phyloP scores from a whole-genome alignment of 2,113 vertebrate genomes.

The Plecturocebus donacophilus region DNA sequence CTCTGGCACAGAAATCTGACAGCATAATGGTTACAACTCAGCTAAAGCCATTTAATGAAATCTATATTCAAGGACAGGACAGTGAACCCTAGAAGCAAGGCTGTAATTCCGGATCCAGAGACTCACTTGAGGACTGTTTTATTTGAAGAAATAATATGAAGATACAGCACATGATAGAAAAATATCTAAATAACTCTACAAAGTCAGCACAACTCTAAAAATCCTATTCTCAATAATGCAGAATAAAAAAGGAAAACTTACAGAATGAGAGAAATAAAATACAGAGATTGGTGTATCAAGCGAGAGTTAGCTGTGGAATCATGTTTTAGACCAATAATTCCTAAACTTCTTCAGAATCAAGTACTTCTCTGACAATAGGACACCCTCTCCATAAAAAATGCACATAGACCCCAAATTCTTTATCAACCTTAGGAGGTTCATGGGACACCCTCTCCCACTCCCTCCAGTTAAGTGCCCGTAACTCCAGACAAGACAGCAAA shows the following conservation, averaged over 20 bases:
- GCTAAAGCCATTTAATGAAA: background rate
- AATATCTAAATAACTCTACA: background rate
- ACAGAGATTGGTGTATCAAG: background rate
- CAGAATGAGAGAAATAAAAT: background rate
- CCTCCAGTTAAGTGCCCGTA: background rate
- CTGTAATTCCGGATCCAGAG: background rate
- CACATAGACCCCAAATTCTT: background rate
- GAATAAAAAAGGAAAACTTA: background rate
- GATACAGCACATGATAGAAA: background rate
- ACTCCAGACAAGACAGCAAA: background rate
- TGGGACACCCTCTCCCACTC: rapidly evolving
- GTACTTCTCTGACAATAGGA: background rate
- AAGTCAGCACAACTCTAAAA: slow-evolving; percentile 1
- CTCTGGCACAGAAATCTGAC: background rate
- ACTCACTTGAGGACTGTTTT: background rate
- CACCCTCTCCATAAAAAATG: background rate
- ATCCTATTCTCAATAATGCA: background rate
- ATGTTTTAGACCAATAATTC: background rate
- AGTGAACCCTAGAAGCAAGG: background rate
- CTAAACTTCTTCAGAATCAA: background rate
- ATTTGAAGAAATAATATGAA: background rate
- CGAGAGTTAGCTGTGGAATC: background rate
- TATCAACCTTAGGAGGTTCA: background rate
- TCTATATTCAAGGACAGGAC: background rate
- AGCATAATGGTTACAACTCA: background rate